These are phyloP conservation scores for Didymodactylos carnosus DNA, from an alignment of 2,888 invertebrate species.

Conservation along the genomic window DNA sequence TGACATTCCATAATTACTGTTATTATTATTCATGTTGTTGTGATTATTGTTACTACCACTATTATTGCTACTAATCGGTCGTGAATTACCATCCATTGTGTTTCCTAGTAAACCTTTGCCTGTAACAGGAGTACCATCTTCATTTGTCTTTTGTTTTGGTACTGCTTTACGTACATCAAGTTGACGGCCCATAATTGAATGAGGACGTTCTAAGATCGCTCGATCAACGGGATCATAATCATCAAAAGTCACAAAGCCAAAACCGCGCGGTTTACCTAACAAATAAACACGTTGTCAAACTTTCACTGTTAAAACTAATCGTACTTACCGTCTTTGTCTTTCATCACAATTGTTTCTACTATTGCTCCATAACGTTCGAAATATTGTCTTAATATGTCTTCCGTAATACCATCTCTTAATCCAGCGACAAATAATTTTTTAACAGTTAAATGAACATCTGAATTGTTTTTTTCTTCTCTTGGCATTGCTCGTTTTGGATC, in stretches of 20 bases:
- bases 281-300: neutral
- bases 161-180: neutral
- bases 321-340: conserved; percentile 53
- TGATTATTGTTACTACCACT: neutral
- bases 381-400: conserved; percentile 48
- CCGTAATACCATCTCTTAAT: conserved; percentile 71
- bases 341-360: conserved; percentile 60
- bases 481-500: conserved; percentile 74
- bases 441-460: conserved; percentile 48
- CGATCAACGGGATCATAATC: conserved; percentile 92
- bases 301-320: neutral
- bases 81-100: no score
- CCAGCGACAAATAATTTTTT: conserved; percentile 87
- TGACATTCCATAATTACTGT: neutral
- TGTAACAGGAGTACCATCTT: neutral
- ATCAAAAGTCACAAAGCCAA: conserved; percentile 85
- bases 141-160: neutral
- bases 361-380: conserved; percentile 52
- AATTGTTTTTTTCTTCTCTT: neutral
- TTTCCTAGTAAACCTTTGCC: no score
- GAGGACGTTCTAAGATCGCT: conserved; percentile 43
- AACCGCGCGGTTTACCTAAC: conserved; percentile 71
- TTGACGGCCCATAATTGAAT: neutral
- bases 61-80: neutral
- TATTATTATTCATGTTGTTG: neutral